Evolutionary conservation across 1,140 invertebrate species (phyloP).

Genomic region (Drosophila punjabiensis): DNA sequence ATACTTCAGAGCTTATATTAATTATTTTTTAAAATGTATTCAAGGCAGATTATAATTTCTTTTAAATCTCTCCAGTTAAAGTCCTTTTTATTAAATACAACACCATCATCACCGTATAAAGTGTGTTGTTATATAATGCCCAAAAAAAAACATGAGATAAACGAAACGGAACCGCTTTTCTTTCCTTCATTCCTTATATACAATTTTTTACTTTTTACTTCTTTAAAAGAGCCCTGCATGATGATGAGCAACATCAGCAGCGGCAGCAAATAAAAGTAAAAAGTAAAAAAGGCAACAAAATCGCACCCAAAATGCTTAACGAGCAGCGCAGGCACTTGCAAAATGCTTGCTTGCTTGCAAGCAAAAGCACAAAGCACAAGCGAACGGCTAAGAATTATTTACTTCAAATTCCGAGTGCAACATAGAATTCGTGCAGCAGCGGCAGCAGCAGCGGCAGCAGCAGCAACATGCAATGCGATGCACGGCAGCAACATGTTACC

Average conservation of each 20-base stretch:
- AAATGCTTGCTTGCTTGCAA: slow-evolving; percentile 49
- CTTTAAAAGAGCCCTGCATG: slow-evolving; percentile 43
- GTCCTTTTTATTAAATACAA: background rate
- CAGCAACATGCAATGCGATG: slow-evolving; percentile 60
- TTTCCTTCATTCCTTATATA: slow-evolving; percentile 39
- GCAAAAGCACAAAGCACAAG: slow-evolving; percentile 26
- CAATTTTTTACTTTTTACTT: slow-evolving; percentile 15
- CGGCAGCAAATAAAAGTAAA: slow-evolving; percentile 19
- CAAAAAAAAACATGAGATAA: slow-evolving; percentile 70
- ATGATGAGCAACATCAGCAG: slow-evolving; percentile 68
- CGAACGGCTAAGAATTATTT: slow-evolving; percentile 76
- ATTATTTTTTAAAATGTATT: background rate
- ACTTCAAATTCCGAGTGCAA: slow-evolving; percentile 82
- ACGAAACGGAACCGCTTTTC: slow-evolving; percentile 82
- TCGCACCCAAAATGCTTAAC: slow-evolving; percentile 79
- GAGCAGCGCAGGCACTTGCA: slow-evolving; percentile 76
- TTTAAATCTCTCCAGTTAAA: background rate
- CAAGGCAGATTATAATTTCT: background rate
- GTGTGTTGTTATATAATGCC: slow-evolving; percentile 31
- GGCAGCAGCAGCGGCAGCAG: slow-evolving; percentile 13
- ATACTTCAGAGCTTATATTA: too few species aligned
- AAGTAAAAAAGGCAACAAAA: slow-evolving; percentile 55
- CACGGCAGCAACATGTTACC: slow-evolving; percentile 76
- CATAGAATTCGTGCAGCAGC: slow-evolving; percentile 83
- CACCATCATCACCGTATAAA: slow-evolving; percentile 30